These are phyloP conservation scores for Cacatua alba DNA, from an alignment of 2,113 vertebrate species.

Conservation along the genomic window DNA sequence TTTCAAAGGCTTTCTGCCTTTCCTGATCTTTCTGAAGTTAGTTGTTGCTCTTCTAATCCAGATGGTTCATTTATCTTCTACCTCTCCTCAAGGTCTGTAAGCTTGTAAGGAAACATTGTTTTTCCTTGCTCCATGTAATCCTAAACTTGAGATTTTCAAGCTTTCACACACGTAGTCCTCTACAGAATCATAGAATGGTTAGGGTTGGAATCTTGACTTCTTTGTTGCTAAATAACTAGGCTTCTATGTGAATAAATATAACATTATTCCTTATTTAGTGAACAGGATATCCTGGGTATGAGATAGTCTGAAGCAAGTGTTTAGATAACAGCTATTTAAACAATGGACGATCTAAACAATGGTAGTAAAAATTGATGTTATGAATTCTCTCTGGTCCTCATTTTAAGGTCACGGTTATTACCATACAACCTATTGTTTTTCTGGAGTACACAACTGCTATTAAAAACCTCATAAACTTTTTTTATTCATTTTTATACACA, in stretches of 20 bases:
- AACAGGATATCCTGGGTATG: slow-evolving; percentile 45
- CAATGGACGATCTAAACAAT: slow-evolving; percentile 24
- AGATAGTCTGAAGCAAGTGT: background rate
- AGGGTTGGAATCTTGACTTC: too few relatives aligned
- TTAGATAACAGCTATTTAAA: slow-evolving; percentile 21
- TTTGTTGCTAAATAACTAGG: background rate
- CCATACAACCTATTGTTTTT: background rate
- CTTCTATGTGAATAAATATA: background rate
- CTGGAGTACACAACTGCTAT: background rate
- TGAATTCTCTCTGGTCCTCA: background rate
- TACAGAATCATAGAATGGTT: background rate
- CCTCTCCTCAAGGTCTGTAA: background rate
- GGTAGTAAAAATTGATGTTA: slow-evolving; percentile 14
- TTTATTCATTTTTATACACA: background rate
- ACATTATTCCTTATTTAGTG: slow-evolving; percentile 9
- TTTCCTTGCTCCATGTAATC: background rate
- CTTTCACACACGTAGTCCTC: background rate
- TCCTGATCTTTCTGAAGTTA: background rate
- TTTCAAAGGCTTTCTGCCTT: background rate
- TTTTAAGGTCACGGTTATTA: background rate
- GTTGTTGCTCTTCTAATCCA: background rate
- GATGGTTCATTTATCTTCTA: background rate
- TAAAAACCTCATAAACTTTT: background rate
- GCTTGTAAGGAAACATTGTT: background rate
- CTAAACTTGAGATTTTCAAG: background rate